Percentiles rank a stretch among this genome's conserved stretches.
Conservation (phyloP, 1,140 invertebrate genomes). For the honey bee (Apis mellifera) region Amel_HAv3.1 CM009942.2:9083501-9084000, state of each 20-base stretch:
- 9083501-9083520: too few relatives aligned
- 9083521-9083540: neutral
- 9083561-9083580: neutral
- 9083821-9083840: neutral
- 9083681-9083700: neutral
- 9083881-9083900: conserved; percentile 51
- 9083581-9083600: conserved; percentile 29
- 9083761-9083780: neutral
- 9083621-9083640: neutral
- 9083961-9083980: conserved; percentile 58
- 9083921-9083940: conserved; percentile 31
- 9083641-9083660: conserved; percentile 24
- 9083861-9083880: fast-evolving
- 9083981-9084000: conserved; percentile 10
- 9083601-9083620: conserved; percentile 22
- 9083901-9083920: conserved; percentile 27
- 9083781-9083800: conserved; percentile 38
- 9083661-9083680: neutral
- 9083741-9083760: neutral
- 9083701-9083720: neutral
- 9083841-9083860: too few relatives aligned
- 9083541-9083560: neutral
- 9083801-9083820: conserved; percentile 42
- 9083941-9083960: conserved; percentile 55
- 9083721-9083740: too few relatives aligned